Conservation (phyloP, 2,113 vertebrate genomes). For the Dicrurus megarhynchus region DNA sequence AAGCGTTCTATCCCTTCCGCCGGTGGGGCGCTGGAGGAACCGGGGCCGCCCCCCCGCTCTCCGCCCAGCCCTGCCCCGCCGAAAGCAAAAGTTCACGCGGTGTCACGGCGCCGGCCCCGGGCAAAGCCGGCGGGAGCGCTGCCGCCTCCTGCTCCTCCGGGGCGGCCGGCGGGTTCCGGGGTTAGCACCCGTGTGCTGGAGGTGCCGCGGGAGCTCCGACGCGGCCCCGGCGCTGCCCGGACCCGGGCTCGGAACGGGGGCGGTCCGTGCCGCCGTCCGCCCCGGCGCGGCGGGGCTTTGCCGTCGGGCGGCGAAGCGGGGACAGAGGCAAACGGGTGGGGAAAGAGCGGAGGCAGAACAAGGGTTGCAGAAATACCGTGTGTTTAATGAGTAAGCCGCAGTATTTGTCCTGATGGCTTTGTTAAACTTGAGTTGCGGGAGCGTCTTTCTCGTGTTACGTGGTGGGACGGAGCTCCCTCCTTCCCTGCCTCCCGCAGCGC, state of each 20-base stretch:
- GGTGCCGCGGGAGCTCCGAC: background rate
- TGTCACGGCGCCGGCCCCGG: background rate
- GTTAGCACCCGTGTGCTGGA: no score
- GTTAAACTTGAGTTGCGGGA: background rate
- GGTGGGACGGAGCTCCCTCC: background rate
- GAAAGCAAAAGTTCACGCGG: slow-evolving; percentile 50
- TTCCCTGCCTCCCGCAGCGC: background rate
- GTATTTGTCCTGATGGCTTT: background rate
- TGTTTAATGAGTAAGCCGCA: slow-evolving; percentile 46
- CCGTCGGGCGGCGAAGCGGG: background rate
- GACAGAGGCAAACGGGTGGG: background rate
- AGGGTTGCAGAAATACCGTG: slow-evolving; percentile 1
- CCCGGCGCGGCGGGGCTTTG: background rate
- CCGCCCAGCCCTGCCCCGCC: background rate
- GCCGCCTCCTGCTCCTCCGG: background rate
- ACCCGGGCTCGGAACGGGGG: background rate
- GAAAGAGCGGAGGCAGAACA: slow-evolving; percentile 17
- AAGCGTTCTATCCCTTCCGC: background rate
- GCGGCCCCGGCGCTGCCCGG: background rate
- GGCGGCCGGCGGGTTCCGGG: background rate
- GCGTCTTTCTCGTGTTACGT: background rate
- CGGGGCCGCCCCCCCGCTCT: background rate
- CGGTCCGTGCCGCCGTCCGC: background rate
- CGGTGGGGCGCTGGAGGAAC: background rate
- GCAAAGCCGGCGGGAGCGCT: background rate